phyloP scores from a whole-genome alignment of 2,797 vertebrate genomes.

The Masticophis lateralis region DNA sequence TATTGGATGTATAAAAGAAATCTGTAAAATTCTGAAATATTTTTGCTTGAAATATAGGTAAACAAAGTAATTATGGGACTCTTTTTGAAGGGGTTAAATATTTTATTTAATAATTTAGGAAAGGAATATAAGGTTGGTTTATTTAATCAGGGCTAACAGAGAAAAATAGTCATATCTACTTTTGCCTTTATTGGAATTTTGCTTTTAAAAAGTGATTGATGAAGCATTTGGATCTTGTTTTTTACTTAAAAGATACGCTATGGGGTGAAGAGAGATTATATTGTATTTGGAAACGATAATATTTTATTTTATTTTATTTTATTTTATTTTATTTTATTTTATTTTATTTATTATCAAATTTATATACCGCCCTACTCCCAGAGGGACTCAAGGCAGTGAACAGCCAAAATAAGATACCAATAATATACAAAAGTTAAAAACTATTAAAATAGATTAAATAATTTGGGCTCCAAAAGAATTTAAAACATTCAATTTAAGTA shows the following conservation, averaged over 20 bases:
- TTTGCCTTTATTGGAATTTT: neutral
- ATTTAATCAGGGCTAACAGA: neutral
- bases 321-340: no score
- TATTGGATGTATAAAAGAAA: no score
- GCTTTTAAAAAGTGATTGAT: neutral
- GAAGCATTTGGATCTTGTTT: neutral
- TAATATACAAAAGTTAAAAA: no score
- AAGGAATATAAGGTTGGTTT: neutral
- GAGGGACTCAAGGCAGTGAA: no score
- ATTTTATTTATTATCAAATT: no score
- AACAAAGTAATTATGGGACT: neutral
- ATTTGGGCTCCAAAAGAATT: no score
- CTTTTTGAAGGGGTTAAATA: neutral
- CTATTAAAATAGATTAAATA: no score
- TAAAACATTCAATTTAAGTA: no score
- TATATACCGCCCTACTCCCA: no score
- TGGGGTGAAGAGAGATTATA: neutral
- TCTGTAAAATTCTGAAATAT: neutral
- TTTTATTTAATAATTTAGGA: neutral
- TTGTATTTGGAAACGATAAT: neutral
- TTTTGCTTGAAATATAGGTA: neutral
- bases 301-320: no score
- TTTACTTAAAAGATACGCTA: neutral
- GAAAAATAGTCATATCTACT: neutral
- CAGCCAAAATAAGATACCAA: no score